Conservation (phyloP, 2,113 vertebrate species). For the Felis chaus region DNA sequence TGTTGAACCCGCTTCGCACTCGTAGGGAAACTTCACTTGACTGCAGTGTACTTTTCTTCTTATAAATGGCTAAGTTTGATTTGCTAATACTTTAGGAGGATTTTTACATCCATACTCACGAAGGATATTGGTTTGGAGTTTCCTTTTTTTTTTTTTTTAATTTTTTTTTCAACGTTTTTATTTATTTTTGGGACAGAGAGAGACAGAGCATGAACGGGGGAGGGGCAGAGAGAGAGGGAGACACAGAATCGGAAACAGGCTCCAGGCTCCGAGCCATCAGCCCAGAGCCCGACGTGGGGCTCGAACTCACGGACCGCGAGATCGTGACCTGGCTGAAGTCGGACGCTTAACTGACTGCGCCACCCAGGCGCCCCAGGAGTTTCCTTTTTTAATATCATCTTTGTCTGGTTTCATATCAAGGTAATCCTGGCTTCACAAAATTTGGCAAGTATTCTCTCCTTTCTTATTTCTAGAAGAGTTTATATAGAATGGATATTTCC, state of each 20-base stretch:
- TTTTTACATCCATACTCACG: background rate
- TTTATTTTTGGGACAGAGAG: no score
- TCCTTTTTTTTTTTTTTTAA: background rate
- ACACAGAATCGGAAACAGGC: no score
- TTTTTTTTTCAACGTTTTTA: no score
- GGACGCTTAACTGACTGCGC: no score
- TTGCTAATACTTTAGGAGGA: background rate
- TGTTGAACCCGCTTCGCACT: background rate
- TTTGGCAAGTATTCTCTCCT: background rate
- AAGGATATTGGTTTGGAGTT: background rate
- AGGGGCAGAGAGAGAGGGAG: no score
- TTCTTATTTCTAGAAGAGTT: background rate
- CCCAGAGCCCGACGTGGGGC: no score
- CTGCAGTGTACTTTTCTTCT: background rate
- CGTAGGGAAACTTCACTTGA: background rate
- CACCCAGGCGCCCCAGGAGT: no score
- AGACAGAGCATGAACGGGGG: no score
- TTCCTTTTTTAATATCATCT: background rate
- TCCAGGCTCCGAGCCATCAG: no score
- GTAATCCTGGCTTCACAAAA: background rate
- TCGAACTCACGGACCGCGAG: no score
- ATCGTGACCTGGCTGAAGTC: no score
- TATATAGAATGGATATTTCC: background rate
- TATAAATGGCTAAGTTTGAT: background rate
- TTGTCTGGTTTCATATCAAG: background rate